A percentile compares a stretch with the other conserved stretches of the same genome.
Evolutionary conservation across 2,113 vertebrate genomes (phyloP).

Genomic region (Ciconia stormi): DNA sequence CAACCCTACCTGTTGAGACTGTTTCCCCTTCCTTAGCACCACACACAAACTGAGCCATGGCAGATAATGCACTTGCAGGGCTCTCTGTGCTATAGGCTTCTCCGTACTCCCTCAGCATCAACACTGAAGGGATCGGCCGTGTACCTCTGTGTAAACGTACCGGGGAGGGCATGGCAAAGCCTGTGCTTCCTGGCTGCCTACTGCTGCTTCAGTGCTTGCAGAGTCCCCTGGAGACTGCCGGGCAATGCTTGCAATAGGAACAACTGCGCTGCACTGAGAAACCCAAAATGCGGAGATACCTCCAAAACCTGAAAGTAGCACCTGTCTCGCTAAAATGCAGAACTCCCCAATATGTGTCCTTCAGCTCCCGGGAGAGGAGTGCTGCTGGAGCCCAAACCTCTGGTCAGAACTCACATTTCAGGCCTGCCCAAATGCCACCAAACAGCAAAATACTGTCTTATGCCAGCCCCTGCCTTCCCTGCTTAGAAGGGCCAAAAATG

Average conservation of each 20-base stretch:
- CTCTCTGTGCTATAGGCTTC: not conserved
- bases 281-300: not conserved
- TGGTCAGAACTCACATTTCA: not conserved
- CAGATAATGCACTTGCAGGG: rapidly evolving
- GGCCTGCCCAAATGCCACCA: not conserved
- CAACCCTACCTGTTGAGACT: not conserved
- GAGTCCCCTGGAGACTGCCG: rapidly evolving
- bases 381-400: not conserved
- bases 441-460: not conserved
- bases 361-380: not conserved
- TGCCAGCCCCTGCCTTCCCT: not conserved
- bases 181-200: not conserved
- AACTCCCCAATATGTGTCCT: not conserved
- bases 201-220: rapidly evolving
- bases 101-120: rapidly evolving
- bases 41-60: rapidly evolving
- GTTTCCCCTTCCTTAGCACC: not conserved
- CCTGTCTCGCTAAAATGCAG: not conserved
- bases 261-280: not conserved
- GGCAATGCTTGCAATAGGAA: rapidly evolving
- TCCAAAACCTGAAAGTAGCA: not conserved
- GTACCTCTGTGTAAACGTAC: not conserved
- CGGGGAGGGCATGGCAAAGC: not conserved
- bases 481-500: not conserved
- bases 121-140: not conserved